Evolutionary conservation across 2,113 vertebrate genomes (phyloP).

Genomic region (Otus sunia): DNA sequence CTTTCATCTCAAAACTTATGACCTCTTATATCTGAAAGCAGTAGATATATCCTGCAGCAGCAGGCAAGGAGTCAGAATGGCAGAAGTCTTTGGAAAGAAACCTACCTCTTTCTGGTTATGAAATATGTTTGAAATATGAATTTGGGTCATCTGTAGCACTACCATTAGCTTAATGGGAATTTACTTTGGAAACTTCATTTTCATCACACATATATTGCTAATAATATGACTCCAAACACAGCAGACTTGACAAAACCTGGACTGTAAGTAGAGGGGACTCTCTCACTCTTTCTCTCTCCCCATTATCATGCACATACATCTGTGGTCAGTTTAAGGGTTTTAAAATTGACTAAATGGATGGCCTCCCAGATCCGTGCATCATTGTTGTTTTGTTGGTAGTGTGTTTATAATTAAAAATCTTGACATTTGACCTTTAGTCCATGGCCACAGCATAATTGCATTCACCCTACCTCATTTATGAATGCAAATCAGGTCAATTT

Average conservation of each 20-base stretch:
- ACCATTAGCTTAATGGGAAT: neutral
- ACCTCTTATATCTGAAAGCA: neutral
- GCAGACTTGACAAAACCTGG: neutral
- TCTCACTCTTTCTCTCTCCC: neutral
- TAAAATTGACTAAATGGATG: neutral
- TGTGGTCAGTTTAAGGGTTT: neutral
- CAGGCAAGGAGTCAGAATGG: neutral
- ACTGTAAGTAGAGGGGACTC: neutral
- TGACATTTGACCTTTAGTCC: neutral
- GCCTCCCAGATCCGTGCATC: neutral
- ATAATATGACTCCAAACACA: neutral
- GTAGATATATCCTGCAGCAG: neutral
- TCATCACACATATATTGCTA: neutral
- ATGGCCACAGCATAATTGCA: neutral
- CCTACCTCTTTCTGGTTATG: neutral
- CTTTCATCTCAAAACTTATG: neutral
- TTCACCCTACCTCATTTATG: neutral
- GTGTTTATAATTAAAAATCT: slow-evolving; percentile 27
- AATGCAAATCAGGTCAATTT: slow-evolving; percentile 33
- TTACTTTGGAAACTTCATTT: neutral
- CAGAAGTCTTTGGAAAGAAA: neutral
- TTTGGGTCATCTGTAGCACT: neutral
- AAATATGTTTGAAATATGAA: neutral
- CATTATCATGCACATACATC: fast-evolving
- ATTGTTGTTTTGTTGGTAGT: neutral